These are phyloP conservation scores for Melanotaenia trifasciata DNA, from an alignment of 2,797 vertebrate species.

Conservation along the genomic window DNA sequence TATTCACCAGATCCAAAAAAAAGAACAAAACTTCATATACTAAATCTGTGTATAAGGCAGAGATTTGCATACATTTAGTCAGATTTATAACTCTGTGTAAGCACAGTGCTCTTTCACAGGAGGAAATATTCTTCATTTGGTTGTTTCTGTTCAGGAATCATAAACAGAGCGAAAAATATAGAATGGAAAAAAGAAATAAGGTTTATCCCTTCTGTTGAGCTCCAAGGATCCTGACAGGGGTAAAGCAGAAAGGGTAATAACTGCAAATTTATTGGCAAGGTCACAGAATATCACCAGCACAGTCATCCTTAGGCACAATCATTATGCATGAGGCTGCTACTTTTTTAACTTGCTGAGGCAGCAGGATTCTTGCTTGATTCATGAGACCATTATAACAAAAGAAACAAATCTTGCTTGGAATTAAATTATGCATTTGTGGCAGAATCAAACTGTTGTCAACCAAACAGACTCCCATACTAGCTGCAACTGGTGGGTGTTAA, in stretches of 20 bases:
- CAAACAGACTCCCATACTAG: background rate
- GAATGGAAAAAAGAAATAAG: background rate
- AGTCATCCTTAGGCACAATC: background rate
- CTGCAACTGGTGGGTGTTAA: background rate
- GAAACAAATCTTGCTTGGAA: background rate
- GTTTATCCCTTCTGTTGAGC: background rate
- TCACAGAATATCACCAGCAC: background rate
- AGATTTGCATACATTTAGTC: background rate
- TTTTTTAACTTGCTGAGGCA: background rate
- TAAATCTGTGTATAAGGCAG: background rate
- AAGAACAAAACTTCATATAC: background rate
- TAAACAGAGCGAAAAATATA: background rate
- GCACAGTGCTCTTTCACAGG: background rate
- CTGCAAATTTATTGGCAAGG: background rate
- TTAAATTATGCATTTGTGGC: background rate
- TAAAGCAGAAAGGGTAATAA: background rate
- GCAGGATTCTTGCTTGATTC: slow-evolving; percentile 3
- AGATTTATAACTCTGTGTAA: background rate
- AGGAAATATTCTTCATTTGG: background rate
- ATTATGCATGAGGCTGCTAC: background rate
- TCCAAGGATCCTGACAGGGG: background rate
- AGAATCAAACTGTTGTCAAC: background rate
- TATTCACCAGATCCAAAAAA: background rate
- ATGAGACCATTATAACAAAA: background rate
- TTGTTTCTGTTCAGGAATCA: background rate